These are phyloP conservation scores for Cryptocheilus praepositus DNA, from an alignment of 2,888 invertebrate genomes.

Conservation along the genomic window DNA sequence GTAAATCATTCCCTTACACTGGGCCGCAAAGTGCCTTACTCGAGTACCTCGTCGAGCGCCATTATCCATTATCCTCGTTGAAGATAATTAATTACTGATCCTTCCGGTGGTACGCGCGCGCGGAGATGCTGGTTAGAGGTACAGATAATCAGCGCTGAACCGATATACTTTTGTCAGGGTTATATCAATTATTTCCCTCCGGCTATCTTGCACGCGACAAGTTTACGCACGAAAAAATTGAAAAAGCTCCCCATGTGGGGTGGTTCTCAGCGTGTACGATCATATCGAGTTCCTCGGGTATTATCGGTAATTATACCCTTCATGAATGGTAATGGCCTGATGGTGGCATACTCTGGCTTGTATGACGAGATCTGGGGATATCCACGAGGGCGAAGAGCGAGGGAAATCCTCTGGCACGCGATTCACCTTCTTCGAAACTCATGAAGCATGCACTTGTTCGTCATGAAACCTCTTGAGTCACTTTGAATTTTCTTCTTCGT, in stretches of 20 bases:
- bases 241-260: conserved; percentile 16
- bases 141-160: not conserved
- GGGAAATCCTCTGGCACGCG: conserved; percentile 49
- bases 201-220: too few species aligned
- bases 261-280: conserved; percentile 29
- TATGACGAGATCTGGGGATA: conserved; percentile 32
- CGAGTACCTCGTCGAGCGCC: conserved; percentile 22
- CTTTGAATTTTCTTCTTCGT: conserved; percentile 1
- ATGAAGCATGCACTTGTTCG: conserved; percentile 78
- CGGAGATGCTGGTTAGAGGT: conserved; percentile 1
- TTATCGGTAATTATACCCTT: conserved; percentile 61
- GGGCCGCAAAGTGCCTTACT: conserved; percentile 18
- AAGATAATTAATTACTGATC: conserved; percentile 38
- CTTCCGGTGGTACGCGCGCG: conserved; percentile 8
- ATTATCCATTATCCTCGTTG: conserved; percentile 28
- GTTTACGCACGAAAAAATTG: conserved; percentile 42
- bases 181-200: conserved; percentile 2
- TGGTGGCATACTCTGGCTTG: conserved; percentile 38
- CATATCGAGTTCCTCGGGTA: conserved; percentile 47
- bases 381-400: conserved; percentile 13
- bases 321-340: conserved; percentile 56
- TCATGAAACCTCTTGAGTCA: conserved; percentile 77
- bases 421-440: conserved; percentile 73
- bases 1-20: conserved; percentile 24
- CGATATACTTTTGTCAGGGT: not conserved